Evolutionary conservation across 2,888 invertebrate genomes (phyloP), one percentile per base, ranked within the genome.

Genomic region (Callinectes sapidus): DNA sequence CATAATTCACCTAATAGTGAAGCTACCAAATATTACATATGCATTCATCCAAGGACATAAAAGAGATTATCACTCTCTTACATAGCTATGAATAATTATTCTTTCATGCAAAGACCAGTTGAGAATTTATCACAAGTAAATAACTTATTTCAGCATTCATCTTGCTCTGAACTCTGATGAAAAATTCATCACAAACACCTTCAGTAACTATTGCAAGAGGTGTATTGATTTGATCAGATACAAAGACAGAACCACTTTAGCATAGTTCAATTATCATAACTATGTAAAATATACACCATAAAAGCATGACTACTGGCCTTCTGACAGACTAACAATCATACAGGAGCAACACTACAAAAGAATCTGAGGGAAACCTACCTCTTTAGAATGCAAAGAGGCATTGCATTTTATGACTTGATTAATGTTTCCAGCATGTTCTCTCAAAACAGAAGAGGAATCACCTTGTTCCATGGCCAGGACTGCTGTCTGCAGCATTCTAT

Each of bases 401-500:
- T 3, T 81, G 35, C 28, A 8, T 35, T 16, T 81, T 3, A 35
- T 35, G 13, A 35, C 81, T 81, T 35, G 35, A 32, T 35, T 81
- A 3, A 16, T 81, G 14, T 81, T 28, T 35, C 32, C 28, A 71
- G n/a, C 35, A 35, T 81, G 35, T 18, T 35, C 16, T 81, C 35
- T 81, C 18, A 16, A 81, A 18, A 81, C 16, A 35, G 18, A 1
- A 81, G 81, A 35, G 18, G 81, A 35, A 35, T 81, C 35, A 35
- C 14, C 81, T 32, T 81, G 32, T n/a, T 81, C 14, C 81, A 35
- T 81, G 32, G 35, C 14, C 32, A 16, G 2, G 16, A 81, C 35
- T 81, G 32, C 81, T 16, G 81, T 35, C 18, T 81, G 81, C 16
- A 81, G 32, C 81, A 81, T 81, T 81, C 81, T 77, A 77, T 32